Evolutionary conservation across 1,140 invertebrate genomes (phyloP), one percentile per base, ranked within the genome.

Genomic region (Rhyacophila brunnea): DNA sequence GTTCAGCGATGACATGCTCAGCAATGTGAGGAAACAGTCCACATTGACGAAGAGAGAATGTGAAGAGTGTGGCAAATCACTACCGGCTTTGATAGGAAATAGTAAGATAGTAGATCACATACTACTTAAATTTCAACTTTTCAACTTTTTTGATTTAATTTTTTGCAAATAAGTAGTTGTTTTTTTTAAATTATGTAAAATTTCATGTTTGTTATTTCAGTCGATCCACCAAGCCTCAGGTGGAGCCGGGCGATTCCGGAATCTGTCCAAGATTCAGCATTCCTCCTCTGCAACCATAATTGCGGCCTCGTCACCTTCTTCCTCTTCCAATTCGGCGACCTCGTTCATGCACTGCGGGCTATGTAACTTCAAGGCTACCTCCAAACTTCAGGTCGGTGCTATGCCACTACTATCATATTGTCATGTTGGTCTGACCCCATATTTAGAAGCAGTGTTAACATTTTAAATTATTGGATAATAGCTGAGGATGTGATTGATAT

Each of bases 291-390:
- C n/a, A n/a, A n/a, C n/a, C n/a, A n/a, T n/a, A n/a, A n/a, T 35
- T 14, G 52, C 19, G 9, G 62, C 49, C 18, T 47, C 38, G 17
- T 36, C 32, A 59, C 58, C 34, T n/a, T n/a, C n/a, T n/a, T n/a
- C 38, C 35, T 10, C 13, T 6, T 46, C 19, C 28, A 20, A 62
- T 65, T 4, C 66, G 57, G 59, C 11, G 45, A 64, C 28, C 65
- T 66, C 40, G 38, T 66, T 68, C 42, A 67, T 66, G 23, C 72
- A 74, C 66, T 76, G 73, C 46, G 72, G 70, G 17, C 63, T 69
- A 6, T 74, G 74, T 51, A 70, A 71, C n/a, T 74, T 59, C 66
- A 48, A 69, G n/a, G 71, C 62, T 10, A 32, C 57, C 52, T 66
- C 67, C 3, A 68, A 71, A 57, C 46, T 65, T 5, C 68, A 71